Base-by-base conservation (phyloP, 2,888 invertebrate genomes). In the Orchesella flavescens region DNA sequence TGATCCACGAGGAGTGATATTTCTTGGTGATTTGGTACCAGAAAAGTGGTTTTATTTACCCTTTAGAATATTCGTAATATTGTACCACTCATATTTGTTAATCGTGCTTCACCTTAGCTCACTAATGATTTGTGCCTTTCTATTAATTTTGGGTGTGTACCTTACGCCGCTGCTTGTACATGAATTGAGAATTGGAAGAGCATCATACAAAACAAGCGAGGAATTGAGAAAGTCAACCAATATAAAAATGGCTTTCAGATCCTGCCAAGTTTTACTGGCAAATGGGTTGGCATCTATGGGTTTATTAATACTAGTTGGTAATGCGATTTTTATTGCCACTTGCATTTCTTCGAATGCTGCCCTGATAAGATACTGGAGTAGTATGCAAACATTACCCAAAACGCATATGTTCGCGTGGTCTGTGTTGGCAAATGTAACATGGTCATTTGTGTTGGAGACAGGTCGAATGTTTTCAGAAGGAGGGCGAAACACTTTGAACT, bases 1-100 rank as follows among this genome's bases (percentile, higher is more conserved):
- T 10, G 43, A 72, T 43, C 72, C 72, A 4, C 12, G 59, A 12
- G 72, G 72, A n/a, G 43, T 34, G 0, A 72, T 72, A 17, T 74
- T 63, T 13, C 23, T 74, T 0, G 74, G 74, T 3, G 23, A 13
- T 10, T n/a, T 46, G 1, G 23, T 74, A 13, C 74, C 74, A 1
- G 5, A 43, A 21, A 13, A 63, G 15, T 63, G 46, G 46, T 63
- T 63, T 15, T 59, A 19, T 12, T 0, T 61, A 0, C 74, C 74
- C 0, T 2, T 63, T 24, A 15, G n/a, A 59, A 19, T 61, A 5
- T 9, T 23, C 10, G 15, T 63, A 15, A 46, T 74, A 9, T n/a
- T 21, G 0, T 63, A 61, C 23, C 63, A 74, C 9, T 19, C 23
- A 0, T 74, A 74, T 15, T 23, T 49, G 0, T 19, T 63, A 5